Evolutionary conservation across 2,888 invertebrate genomes (phyloP), one percentile per base, ranked within the genome.

Genomic region (Epistrophe grossulariae): DNA sequence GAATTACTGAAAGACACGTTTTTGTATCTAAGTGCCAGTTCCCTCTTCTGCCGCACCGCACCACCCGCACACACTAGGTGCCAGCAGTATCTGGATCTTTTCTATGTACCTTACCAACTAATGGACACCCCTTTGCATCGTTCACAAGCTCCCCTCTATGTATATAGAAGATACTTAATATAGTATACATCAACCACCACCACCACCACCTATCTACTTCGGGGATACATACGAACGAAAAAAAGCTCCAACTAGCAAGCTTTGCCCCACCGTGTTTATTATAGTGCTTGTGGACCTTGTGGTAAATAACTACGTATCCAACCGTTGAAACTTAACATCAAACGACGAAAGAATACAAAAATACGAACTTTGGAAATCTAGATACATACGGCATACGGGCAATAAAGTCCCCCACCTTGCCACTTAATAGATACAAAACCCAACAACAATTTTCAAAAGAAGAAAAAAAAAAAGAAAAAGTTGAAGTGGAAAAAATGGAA

Each of bases 21-120:
- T 82, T 76, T 83, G 87, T 87, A 87, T 87, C 87, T 83, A 87
- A 83, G 87, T 79, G 83, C 82, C 50, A 79, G 79, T 79, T 71
- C 43, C 76, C 38, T 8, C 17, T 50, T 50, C 31, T 66, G 55
- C 79, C 64, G 59, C 72, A 57, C 82, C 72, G 6, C 45, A 19
- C 48, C 35, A n/a, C n/a, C 7, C 35, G 38, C 13, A 38, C 68
- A 48, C n/a, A 45, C 31, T 31, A 55, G 55, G 24, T 19, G 9
- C 66, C 68, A 52, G 45, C 73, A 59, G 31, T 59, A 79, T 78
- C 50, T 74, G 68, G 74, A 76, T 87, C 59, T 79, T 19, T 50
- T 83, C 87, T 87, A 83, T 83, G 66, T 83, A 87, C 74, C 71
- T 70, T 74, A 79, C 85, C 85, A 64, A 82, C 87, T 87, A 87